phyloP scores from a whole-genome alignment of 2,797 vertebrate species.

The Falco naumanni region DNA sequence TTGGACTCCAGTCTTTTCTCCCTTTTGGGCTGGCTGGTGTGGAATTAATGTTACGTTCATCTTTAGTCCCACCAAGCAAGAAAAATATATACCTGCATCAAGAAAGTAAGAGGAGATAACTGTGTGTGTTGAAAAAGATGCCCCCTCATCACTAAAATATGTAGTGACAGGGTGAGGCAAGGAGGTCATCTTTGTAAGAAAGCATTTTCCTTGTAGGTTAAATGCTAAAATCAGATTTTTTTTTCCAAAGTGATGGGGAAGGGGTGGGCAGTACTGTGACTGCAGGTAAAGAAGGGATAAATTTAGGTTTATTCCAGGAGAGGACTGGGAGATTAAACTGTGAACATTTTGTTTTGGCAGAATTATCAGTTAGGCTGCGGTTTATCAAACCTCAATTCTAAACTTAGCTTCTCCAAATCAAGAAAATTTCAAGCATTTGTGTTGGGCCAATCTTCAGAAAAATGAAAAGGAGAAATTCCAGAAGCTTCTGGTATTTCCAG shows the following conservation, averaged over 20 bases:
- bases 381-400: neutral
- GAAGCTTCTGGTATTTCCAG: conserved; percentile 10
- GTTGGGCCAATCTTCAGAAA: neutral
- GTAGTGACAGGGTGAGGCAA: neutral
- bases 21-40: neutral
- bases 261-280: neutral
- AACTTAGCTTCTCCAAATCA: neutral
- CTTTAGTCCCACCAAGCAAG: neutral
- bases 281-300: neutral
- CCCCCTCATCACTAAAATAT: neutral
- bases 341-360: neutral
- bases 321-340: fast-evolving
- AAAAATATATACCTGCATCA: neutral
- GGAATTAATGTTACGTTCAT: neutral
- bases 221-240: neutral
- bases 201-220: neutral
- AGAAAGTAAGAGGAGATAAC: neutral
- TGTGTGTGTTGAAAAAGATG: neutral
- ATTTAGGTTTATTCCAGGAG: neutral
- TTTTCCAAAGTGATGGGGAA: neutral
- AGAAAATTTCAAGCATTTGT: neutral
- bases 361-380: neutral
- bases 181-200: neutral
- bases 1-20: neutral
- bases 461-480: neutral